Percentiles rank a stretch among this genome's conserved stretches.
Evolutionary conservation across 2,888 invertebrate genomes (phyloP).

Genomic region (Spisula solida): DNA sequence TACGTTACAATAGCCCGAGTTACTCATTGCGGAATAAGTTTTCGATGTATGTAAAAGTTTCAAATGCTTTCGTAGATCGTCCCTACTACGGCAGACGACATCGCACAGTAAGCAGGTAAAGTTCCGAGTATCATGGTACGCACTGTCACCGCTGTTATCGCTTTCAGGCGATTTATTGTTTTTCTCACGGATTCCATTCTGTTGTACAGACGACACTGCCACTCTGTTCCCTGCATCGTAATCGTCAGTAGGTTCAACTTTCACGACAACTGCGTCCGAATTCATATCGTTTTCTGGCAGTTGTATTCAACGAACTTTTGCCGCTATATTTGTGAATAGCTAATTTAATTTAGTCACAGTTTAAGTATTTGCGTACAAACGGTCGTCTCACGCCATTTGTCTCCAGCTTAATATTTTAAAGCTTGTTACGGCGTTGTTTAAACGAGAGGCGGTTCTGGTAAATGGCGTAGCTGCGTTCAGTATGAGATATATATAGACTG

Average conservation of each 20-base stretch:
- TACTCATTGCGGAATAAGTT: conserved; percentile 37
- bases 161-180: conserved; percentile 5
- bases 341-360: not conserved
- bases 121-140: conserved; percentile 46
- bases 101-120: conserved; percentile 75
- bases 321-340: not conserved
- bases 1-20: conserved; percentile 17
- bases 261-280: conserved; percentile 54
- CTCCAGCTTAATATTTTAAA: not conserved
- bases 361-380: not conserved
- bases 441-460: conserved; percentile 25
- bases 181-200: conserved; percentile 32
- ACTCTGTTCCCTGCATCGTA: conserved; percentile 32
- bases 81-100: conserved; percentile 65
- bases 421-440: conserved; percentile 19
- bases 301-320: not conserved
- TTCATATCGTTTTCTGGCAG: conserved; percentile 44
- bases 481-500: conserved; percentile 63
- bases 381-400: not conserved
- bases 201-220: conserved; percentile 33
- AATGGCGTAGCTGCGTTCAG: conserved; percentile 41
- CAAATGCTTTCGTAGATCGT: conserved; percentile 70
- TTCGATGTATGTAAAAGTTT: conserved; percentile 63
- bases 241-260: conserved; percentile 63
- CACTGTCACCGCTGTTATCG: not conserved